phyloP scores from a whole-genome alignment of 2,797 vertebrate genomes.

The Brachyrhaphis roseni region DNA sequence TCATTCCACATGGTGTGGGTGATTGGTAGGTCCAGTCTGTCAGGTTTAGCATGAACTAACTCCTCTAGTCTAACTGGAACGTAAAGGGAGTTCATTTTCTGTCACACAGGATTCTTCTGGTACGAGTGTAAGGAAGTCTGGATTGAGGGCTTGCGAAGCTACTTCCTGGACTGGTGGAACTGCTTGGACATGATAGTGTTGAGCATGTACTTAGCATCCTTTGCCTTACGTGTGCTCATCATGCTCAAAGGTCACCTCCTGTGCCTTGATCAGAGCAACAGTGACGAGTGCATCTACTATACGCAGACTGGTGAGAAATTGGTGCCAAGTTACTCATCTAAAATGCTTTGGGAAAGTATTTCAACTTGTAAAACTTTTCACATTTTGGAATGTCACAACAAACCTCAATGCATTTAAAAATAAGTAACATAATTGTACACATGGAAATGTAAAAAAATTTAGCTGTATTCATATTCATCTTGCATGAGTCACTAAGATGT shows the following conservation, averaged over 20 bases:
- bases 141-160: constrained; percentile 89
- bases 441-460: neutral
- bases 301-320: constrained; percentile 82
- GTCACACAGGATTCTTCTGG: constrained; percentile 89
- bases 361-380: neutral
- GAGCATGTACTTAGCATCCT: constrained; percentile 91
- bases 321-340: neutral
- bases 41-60: neutral
- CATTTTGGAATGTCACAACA: neutral
- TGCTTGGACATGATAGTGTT: constrained; percentile 91
- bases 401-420: neutral
- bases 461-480: neutral
- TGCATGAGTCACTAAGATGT: neutral
- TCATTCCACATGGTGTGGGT: constrained; percentile 95
- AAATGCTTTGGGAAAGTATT: neutral
- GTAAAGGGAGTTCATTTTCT: neutral
- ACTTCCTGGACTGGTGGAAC: constrained; percentile 94
- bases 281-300: constrained; percentile 82
- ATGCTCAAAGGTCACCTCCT: constrained; percentile 83
- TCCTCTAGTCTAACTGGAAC: neutral
- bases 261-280: constrained; percentile 63
- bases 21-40: constrained; percentile 77
- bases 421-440: neutral
- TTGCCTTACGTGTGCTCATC: constrained; percentile 84
- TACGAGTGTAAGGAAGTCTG: constrained; percentile 94